Percentiles rank a stretch among this genome's conserved stretches.
Evolutionary conservation across 2,888 invertebrate species (phyloP).

Genomic region (Drosophila lutescens): DNA sequence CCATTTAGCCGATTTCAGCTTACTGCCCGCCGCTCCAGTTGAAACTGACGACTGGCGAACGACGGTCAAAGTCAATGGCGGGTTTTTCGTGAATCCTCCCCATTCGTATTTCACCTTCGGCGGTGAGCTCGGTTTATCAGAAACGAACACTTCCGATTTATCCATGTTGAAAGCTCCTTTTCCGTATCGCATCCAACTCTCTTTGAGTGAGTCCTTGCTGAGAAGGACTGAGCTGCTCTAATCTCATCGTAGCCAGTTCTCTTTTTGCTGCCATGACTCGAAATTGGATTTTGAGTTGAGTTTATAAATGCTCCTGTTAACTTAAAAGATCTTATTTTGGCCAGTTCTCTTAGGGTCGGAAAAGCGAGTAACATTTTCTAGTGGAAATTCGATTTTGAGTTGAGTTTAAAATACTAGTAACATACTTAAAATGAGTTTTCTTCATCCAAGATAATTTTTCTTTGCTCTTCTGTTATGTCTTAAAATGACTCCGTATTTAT

Average conservation of each 20-base stretch:
- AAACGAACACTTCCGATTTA: neutral
- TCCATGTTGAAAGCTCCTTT: slow-evolving; percentile 4
- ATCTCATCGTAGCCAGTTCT: neutral
- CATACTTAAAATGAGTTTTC: neutral
- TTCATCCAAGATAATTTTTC: neutral
- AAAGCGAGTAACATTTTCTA: neutral
- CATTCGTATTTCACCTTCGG: slow-evolving; percentile 49
- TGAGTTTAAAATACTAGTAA: neutral
- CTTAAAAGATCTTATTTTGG: neutral
- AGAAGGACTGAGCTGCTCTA: neutral
- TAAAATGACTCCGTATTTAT: neutral
- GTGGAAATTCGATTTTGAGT: neutral
- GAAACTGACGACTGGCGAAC: slow-evolving; percentile 66
- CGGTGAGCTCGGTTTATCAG: neutral
- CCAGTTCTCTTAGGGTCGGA: neutral
- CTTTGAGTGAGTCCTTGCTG: neutral
- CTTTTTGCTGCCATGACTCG: neutral
- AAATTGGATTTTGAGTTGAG: neutral
- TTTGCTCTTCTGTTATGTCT: neutral
- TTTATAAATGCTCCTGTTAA: neutral
- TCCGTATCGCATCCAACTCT: neutral
- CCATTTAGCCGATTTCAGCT: slow-evolving; percentile 57
- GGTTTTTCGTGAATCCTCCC: slow-evolving; percentile 18
- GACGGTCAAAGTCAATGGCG: slow-evolving; percentile 72
- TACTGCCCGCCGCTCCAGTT: slow-evolving; percentile 77